Conservation (phyloP, 35 echinoderm and acorn worm species). For the Lytechinus pictus region DNA sequence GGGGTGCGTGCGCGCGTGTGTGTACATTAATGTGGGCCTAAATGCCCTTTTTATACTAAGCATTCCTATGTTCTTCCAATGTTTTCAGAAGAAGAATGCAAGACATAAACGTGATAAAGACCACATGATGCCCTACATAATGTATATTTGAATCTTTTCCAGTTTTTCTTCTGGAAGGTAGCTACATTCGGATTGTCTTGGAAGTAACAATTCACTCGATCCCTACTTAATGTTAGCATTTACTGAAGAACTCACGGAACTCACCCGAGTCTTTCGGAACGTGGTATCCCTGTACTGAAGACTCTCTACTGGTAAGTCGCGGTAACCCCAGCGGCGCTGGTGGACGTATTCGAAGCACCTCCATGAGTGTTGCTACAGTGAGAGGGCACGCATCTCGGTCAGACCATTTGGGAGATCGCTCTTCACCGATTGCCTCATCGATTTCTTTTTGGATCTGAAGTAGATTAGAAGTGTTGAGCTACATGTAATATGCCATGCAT, state of each 20-base stretch:
- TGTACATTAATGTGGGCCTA: too few species aligned
- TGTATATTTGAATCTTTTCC: too few species aligned
- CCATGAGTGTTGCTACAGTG: slow-evolving; percentile 58
- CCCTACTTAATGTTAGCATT: not conserved
- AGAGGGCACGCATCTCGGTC: slow-evolving; percentile 25
- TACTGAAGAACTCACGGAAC: not conserved
- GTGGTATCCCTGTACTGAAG: not conserved
- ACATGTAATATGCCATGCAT: too few species aligned
- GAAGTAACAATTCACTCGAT: too few species aligned
- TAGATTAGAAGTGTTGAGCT: not conserved
- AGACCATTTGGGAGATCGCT: slow-evolving; percentile 28
- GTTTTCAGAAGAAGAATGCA: too few species aligned
- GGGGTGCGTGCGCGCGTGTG: too few species aligned
- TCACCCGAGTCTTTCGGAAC: not conserved
- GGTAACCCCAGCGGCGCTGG: slow-evolving; percentile 14
- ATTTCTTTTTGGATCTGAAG: slow-evolving; percentile 54
- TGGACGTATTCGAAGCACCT: slow-evolving; percentile 25
- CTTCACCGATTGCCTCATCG: slow-evolving; percentile 40
- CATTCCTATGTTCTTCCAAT: too few species aligned
- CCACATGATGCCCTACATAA: too few species aligned
- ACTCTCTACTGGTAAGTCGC: not conserved
- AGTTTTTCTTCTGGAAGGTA: too few species aligned
- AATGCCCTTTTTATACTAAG: too few species aligned
- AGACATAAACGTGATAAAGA: too few species aligned
- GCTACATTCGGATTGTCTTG: too few species aligned